Evolutionary conservation across 1,140 invertebrate species (phyloP).

Genomic region (Neodiprion lecontei): DNA sequence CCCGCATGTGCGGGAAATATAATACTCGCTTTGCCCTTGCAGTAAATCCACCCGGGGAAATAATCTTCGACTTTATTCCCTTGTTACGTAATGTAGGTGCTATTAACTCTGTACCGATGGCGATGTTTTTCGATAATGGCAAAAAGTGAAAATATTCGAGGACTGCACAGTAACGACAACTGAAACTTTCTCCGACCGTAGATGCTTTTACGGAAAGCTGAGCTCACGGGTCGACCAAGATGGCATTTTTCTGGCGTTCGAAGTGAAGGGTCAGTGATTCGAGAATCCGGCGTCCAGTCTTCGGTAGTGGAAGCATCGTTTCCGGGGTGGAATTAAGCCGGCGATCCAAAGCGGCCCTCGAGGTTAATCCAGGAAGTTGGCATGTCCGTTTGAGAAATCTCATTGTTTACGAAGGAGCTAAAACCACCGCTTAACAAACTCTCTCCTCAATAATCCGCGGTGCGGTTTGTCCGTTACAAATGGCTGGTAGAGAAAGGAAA

Average conservation of each 20-base stretch:
- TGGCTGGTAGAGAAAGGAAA: neutral
- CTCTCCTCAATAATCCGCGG: neutral
- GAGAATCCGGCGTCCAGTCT: neutral
- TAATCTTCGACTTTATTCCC: too few species aligned
- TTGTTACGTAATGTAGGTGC: too few species aligned
- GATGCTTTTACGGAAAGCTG: too few species aligned
- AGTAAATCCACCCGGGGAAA: neutral
- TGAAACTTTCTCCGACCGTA: too few species aligned
- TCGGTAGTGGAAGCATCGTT: neutral
- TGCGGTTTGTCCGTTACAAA: neutral
- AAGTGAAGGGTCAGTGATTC: neutral
- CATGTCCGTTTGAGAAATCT: constrained; percentile 5
- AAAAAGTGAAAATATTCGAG: too few species aligned
- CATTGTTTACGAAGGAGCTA: constrained; percentile 1
- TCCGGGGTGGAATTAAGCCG: neutral
- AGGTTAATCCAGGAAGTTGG: neutral
- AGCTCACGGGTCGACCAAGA: too few species aligned
- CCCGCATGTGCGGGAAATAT: too few species aligned
- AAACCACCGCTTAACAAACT: constrained; percentile 1
- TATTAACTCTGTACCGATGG: too few species aligned
- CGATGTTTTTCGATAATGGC: too few species aligned
- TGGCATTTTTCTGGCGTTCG: too few species aligned
- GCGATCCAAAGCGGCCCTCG: neutral
- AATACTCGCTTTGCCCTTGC: too few species aligned
- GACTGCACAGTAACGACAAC: too few species aligned